Base-by-base conservation (phyloP, 2,888 invertebrate species). In the Rhorus exstirpatorius region DNA sequence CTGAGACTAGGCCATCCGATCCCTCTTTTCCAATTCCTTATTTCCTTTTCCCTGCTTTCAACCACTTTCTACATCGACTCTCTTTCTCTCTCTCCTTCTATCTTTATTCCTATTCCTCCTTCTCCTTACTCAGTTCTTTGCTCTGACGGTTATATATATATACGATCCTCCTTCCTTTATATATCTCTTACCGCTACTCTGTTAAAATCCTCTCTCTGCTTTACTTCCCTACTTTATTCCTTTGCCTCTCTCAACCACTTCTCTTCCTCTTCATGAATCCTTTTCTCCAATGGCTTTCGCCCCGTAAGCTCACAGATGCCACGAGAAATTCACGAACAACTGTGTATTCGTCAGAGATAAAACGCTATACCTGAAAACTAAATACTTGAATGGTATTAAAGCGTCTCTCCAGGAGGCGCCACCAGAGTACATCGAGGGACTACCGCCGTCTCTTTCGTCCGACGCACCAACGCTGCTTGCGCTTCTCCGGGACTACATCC, bases 21-120 rank as follows among this genome's bases (percentile, higher is more conserved):
- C 67, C 17, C 76, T 76, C 60, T 74, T 51, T 53, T 71, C 19
- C 55, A 14, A 53, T 74, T 77, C 53, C 67, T 41, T 68, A 31
- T 38, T 46, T 70, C 76, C 44, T 70, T 79, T 46, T 35, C 49
- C 17, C 44, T 58, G 24, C 44, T 63, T 70, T 75, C 51, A 72
- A 60, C 75, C 80, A 61, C 49, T 72, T 72, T 71, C 55, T 71
- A 14, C 67, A 71, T 68, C 78, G 55, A 51, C 53, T 67, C 51
- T 67, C 35, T 51, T 51, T 26, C 44, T 80, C 63, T 21, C 31
- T 49, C 60, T 21, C 35, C 41, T n/a, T 71, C 44, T 35, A 19
- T 49, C 53, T 55, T 41, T 44, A 41, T 53, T 35, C 51, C 68
- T 71, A 55, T 71, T 80, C 65, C 78, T 78, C 58, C 70, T 71